These are phyloP conservation scores for Colostygia pectinataria DNA, from an alignment of 2,888 invertebrate genomes.

Conservation along the genomic window DNA sequence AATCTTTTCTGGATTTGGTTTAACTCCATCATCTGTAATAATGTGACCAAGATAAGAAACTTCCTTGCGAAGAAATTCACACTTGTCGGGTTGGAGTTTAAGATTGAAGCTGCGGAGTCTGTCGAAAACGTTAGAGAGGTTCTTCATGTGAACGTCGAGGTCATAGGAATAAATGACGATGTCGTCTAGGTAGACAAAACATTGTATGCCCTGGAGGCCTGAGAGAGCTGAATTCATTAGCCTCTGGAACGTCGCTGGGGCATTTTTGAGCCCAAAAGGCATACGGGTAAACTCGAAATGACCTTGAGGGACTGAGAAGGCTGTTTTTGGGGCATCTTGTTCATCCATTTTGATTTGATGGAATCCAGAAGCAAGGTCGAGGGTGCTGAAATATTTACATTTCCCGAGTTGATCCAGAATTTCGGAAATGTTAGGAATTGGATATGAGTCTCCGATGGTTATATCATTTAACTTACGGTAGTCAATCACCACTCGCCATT, in stretches of 20 bases:
- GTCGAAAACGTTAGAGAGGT: not conserved
- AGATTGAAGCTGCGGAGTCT: not conserved
- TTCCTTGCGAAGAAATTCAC: too few relatives aligned
- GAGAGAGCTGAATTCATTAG: not conserved
- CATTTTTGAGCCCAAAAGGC: constrained; percentile 5
- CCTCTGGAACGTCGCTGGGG: not conserved
- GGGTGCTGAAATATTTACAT: not conserved
- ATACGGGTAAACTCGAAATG: constrained; percentile 14
- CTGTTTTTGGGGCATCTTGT: constrained; percentile 8
- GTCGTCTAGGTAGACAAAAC: not conserved
- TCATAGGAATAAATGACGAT: not conserved
- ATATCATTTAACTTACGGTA: constrained; percentile 38
- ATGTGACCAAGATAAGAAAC: not conserved
- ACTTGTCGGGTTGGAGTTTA: too few relatives aligned
- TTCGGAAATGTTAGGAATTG: constrained; percentile 15
- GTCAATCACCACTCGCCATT: constrained; percentile 34
- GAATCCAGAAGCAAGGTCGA: constrained; percentile 14
- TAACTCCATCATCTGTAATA: not conserved
- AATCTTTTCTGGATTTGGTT: not conserved
- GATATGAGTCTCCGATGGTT: constrained; percentile 11
- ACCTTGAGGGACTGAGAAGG: constrained; percentile 10
- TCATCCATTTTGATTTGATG: constrained; percentile 9
- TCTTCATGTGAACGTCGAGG: not conserved
- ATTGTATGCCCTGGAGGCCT: not conserved
- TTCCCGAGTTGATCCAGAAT: constrained; percentile 34